Evolutionary conservation across 2,113 vertebrate species (phyloP).

Genomic region (Callithrix jacchus): DNA sequence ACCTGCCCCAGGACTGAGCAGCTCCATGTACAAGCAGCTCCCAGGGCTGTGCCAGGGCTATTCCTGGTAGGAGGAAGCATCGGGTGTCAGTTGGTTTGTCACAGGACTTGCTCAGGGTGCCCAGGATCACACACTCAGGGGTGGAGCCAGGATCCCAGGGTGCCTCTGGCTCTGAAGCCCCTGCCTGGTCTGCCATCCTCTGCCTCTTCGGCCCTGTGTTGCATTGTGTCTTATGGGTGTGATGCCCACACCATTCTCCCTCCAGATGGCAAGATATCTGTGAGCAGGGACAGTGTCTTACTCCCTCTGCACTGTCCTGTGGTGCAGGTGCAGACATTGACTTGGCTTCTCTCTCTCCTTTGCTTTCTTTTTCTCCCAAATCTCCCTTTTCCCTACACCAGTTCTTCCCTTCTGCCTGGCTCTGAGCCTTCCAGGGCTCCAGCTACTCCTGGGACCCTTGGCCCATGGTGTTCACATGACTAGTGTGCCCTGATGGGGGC

Average conservation of each 20-base stretch:
- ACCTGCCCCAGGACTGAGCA: not conserved
- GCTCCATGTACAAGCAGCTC: accelerated
- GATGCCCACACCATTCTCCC: accelerated
- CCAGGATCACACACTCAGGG: not conserved
- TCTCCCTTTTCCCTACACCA: not conserved
- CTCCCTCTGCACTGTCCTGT: accelerated
- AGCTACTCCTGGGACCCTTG: not conserved
- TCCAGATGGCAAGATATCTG: not conserved
- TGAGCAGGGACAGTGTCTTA: not conserved
- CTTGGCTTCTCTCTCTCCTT: not conserved
- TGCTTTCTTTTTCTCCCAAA: too few relatives aligned
- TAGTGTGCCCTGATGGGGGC: not conserved
- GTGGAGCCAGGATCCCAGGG: not conserved
- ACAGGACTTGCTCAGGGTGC: not conserved
- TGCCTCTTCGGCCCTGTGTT: not conserved
- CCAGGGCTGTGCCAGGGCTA: not conserved
- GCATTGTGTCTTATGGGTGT: not conserved
- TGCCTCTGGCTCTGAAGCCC: not conserved
- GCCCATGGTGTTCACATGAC: not conserved
- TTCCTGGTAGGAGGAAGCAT: not conserved
- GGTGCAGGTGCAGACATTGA: accelerated
- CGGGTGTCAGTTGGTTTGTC: accelerated
- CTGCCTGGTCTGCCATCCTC: accelerated
- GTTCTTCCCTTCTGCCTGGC: not conserved
- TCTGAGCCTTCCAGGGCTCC: not conserved